Conservation (phyloP, 2,797 vertebrate species). For the Potorous gilbertii region DNA sequence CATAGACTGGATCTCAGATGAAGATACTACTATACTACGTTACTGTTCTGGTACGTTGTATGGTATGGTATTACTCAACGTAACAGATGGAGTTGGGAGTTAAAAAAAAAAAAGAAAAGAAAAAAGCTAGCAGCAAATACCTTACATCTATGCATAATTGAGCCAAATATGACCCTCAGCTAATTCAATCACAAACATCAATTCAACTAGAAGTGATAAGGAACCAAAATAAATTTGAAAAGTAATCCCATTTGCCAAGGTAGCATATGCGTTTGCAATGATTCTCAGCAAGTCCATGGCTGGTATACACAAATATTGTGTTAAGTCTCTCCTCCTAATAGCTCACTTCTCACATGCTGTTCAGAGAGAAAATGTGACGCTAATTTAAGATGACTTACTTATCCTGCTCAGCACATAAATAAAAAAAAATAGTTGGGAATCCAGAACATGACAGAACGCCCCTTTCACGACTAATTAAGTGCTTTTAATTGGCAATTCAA, state of each 20-base stretch:
- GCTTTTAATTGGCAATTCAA: constrained; percentile 79
- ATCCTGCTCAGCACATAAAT: constrained; percentile 79
- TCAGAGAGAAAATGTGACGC: constrained; percentile 72
- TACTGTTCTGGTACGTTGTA: neutral
- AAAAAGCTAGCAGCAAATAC: constrained; percentile 24
- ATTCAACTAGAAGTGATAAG: constrained; percentile 68
- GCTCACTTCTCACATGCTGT: constrained; percentile 72
- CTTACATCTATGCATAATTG: constrained; percentile 45
- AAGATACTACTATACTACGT: neutral
- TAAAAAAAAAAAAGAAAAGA: neutral
- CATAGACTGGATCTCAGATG: constrained; percentile 1
- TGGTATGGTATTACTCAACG: constrained; percentile 39
- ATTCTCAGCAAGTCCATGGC: constrained; percentile 69
- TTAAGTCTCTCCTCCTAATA: constrained; percentile 73
- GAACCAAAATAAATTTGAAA: constrained; percentile 69
- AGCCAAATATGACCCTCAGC: constrained; percentile 30
- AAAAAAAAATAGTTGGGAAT: constrained; percentile 81
- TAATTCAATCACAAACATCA: constrained; percentile 52
- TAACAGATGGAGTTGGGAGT: constrained; percentile 42
- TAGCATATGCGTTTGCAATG: constrained; percentile 67
- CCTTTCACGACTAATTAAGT: constrained; percentile 79
- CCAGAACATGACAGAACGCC: constrained; percentile 75
- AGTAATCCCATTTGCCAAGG: constrained; percentile 65
- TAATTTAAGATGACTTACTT: constrained; percentile 81
- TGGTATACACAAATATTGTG: constrained; percentile 75